Evolutionary conservation across 2,113 vertebrate genomes (phyloP), one percentile per base, ranked within the genome.

Genomic region (Philantomba maxwellii): DNA sequence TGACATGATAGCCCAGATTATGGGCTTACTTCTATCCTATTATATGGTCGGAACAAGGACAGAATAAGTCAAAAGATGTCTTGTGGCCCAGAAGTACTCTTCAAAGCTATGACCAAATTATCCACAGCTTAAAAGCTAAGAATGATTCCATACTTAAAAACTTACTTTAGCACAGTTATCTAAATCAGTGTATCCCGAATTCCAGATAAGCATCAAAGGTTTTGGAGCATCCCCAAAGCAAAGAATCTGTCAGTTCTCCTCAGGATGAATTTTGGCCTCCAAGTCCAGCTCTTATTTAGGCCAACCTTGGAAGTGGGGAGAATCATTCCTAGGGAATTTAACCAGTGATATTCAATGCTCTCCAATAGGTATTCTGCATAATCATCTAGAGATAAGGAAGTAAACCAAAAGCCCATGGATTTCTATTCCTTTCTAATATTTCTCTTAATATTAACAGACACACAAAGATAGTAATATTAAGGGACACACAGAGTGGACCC

Each of bases 51-150:
- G 58, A 62, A 62, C 13, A 62, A 62, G 28, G 60, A 75, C 94
- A 90, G 39, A 57, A 47, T 49, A 96, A 87, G 36, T 95, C 89
- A 94, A 95, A 95, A 95, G 30, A 53, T 28, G 45, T 47, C 8
- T 30, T 49, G 21, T 53, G 36, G 15, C 80, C 53, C 62, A 60
- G 8, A 78, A 91, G 39, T 94, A 91, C 25, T 81, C 53, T 84
- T 81, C 26, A 86, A 89, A 94, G 55, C 39, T 64, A 94, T 16
- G 39, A 94, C 8, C 92, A 91, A 94, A 95, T 89, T 85, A 97
- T 39, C 62, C 25, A 51, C 55, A 14, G 16, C 19, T 87, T 91
- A 89, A 85, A 94, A 75, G 33, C 25, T 89, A 51, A 92, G n/a
- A 73, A 62, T 58, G 30, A 95, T 60, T 96, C 57, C 23, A 91